A percentile compares a stretch with the other conserved stretches of the same genome.
These are phyloP conservation scores for Amblyopsis rosae DNA, from an alignment of 2,113 vertebrate genomes.

Conservation along the genomic window DNA sequence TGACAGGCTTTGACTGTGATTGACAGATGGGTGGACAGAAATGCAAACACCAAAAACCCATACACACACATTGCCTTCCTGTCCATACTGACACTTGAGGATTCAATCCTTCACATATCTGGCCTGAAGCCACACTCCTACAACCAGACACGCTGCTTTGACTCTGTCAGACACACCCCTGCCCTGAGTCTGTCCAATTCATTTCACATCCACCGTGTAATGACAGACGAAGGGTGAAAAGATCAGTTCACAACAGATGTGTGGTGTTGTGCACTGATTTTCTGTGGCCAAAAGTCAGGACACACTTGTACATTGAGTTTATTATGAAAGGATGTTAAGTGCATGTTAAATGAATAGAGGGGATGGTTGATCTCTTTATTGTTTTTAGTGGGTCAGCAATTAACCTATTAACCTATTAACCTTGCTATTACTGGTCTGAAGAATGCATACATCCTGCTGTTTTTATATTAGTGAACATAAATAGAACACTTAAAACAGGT, in stretches of 20 bases:
- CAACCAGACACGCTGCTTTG: neutral
- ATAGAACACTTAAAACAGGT: too few species aligned
- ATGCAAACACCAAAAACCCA: slow-evolving; percentile 8
- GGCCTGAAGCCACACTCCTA: slow-evolving; percentile 14
- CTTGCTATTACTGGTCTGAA: too few species aligned
- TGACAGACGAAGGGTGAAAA: neutral
- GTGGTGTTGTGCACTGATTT: neutral
- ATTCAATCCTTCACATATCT: slow-evolving; percentile 38
- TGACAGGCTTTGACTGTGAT: neutral
- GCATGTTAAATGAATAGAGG: too few species aligned
- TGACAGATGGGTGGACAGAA: neutral
- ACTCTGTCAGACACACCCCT: slow-evolving; percentile 11
- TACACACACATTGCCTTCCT: slow-evolving; percentile 26
- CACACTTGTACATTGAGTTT: too few species aligned
- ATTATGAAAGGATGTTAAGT: too few species aligned
- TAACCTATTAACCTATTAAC: too few species aligned
- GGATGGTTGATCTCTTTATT: too few species aligned
- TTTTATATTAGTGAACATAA: too few species aligned
- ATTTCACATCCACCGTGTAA: slow-evolving; percentile 11
- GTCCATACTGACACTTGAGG: slow-evolving; percentile 12
- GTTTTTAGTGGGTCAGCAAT: too few species aligned
- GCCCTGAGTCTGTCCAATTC: slow-evolving; percentile 7
- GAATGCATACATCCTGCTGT: too few species aligned
- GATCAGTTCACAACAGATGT: slow-evolving; percentile 17
- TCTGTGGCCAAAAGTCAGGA: too few species aligned